Evolutionary conservation across 2,888 invertebrate genomes (phyloP), one percentile per base, ranked within the genome.

Genomic region (Eueremaeus valkanovi): DNA sequence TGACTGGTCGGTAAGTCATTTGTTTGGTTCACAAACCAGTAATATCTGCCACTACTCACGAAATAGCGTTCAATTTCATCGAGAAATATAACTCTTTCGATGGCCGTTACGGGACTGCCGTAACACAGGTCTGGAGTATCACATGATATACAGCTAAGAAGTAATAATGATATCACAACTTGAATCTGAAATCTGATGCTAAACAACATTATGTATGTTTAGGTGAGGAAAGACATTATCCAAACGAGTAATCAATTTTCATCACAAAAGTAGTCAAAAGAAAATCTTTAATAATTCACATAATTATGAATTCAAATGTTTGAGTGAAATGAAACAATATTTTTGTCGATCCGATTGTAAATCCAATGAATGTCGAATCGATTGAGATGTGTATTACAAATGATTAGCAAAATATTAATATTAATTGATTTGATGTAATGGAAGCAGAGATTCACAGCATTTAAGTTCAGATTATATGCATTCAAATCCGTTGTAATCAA

Each of bases 21-120:
- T 9, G 72, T 72, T 16, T 63, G 31, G 31, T 75, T 75, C 36
- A 72, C 27, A 42, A 75, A 73, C 75, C 75, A 75, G 31, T 75
- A 75, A 42, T 75, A 42, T 9, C 27, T 36, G 13, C 72, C 75
- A 49, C 42, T 72, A 9, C 58, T 40, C 0, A 75, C 27, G 31
- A 75, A 75, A 42, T 72, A 61, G 6, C 75, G 51, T n/a, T 73
- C 72, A 0, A 72, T 29, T 21, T 33, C 72, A 63, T 75, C 75
- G 5, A 40, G n/a, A 21, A 70, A 70, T 70, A 16, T 70, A 45
- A 70, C 70, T 70, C 27, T 70, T 45, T 70, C 70, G 18, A 45
- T 16, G 24, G 70, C 40, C 16, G 70, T 70, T 21, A 70, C 70
- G 29, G 70, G 40, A 70, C 70, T 70, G 27, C 45, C 70, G 24